Evolutionary conservation across 2,797 vertebrate genomes (phyloP).

Genomic region (Serranus cabrilla): DNA sequence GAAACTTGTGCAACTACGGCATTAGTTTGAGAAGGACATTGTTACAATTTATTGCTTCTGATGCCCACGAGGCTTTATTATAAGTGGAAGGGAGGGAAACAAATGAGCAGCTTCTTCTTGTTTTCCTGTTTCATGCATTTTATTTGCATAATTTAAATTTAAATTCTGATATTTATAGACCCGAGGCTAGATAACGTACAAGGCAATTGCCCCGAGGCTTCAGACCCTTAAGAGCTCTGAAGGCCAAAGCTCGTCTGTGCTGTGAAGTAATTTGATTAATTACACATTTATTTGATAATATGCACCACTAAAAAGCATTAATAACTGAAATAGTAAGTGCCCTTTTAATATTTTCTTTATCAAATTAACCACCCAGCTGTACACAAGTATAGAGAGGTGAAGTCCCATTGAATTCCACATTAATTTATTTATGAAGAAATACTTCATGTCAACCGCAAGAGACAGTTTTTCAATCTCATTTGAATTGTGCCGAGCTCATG

Average conservation of each 20-base stretch:
- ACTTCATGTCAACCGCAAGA: too few species aligned
- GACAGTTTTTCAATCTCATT: too few species aligned
- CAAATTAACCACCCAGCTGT: too few species aligned
- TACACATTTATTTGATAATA: not conserved
- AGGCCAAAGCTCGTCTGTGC: not conserved
- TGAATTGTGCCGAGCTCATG: too few species aligned
- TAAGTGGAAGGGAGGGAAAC: not conserved
- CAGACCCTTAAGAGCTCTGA: not conserved
- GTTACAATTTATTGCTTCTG: not conserved
- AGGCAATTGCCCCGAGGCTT: not conserved
- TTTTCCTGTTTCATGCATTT: not conserved
- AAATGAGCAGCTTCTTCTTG: not conserved
- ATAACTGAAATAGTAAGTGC: not conserved
- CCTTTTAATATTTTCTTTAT: too few species aligned
- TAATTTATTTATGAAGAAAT: too few species aligned
- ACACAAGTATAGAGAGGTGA: too few species aligned
- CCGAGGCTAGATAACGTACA: not conserved
- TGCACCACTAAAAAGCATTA: not conserved
- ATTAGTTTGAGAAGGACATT: slow-evolving; percentile 20
- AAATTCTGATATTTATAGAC: not conserved
- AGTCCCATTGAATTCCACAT: too few species aligned
- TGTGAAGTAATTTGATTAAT: not conserved
- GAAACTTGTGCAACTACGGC: slow-evolving; percentile 14
- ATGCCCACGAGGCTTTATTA: not conserved
- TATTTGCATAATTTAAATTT: not conserved